These are phyloP conservation scores for Drosophila simulans DNA, from an alignment of 1,140 invertebrate species.

Conservation along the genomic window DNA sequence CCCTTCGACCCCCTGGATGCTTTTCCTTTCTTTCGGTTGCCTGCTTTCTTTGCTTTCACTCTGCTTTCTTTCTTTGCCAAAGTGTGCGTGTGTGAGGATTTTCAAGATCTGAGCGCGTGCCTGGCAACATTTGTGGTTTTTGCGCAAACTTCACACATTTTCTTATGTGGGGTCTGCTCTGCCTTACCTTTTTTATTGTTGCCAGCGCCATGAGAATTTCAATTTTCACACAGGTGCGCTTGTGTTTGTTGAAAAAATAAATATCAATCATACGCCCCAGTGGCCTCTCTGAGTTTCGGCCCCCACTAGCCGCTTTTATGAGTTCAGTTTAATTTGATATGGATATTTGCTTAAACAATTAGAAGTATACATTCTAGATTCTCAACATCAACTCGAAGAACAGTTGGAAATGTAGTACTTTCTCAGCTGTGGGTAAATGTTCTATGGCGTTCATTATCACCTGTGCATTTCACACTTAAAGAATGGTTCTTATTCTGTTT, in stretches of 20 bases:
- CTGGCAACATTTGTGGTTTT: conserved; percentile 81
- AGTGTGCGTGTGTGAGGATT: conserved; percentile 34
- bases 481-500: no score
- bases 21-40: conserved; percentile 15
- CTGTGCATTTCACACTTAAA: no score
- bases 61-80: conserved; percentile 9
- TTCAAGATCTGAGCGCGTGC: conserved; percentile 73
- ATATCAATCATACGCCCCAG: conserved; percentile 80
- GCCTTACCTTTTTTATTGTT: conserved; percentile 58
- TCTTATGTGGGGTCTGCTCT: conserved; percentile 57
- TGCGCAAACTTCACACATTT: conserved; percentile 81
- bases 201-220: conserved; percentile 73
- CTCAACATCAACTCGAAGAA: conserved; percentile 3
- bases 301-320: conserved; percentile 32
- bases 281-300: conserved; percentile 33
- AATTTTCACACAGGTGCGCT: conserved; percentile 77
- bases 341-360: conserved; percentile 63
- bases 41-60: conserved; percentile 12
- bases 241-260: conserved; percentile 80
- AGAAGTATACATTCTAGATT: conserved; percentile 38
- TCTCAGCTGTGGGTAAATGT: background rate
- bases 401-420: background rate
- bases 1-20: conserved; percentile 4
- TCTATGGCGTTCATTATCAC: background rate
- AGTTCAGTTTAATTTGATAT: conserved; percentile 54